Evolutionary conservation across 2,113 vertebrate genomes (phyloP), one percentile per base, ranked within the genome.

Genomic region (Mesitornis unicolor): DNA sequence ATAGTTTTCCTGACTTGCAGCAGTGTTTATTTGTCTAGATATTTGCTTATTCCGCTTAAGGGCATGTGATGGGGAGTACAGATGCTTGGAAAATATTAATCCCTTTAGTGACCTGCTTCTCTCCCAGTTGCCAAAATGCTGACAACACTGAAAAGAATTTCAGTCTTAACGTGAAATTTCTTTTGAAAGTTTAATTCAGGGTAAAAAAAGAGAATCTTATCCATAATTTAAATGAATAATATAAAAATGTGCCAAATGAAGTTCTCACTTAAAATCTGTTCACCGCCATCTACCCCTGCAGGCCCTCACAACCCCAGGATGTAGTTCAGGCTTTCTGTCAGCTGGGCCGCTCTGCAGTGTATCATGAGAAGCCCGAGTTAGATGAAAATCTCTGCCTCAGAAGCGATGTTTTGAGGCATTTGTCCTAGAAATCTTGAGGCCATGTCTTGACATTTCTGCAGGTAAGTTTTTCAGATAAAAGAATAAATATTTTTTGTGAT

Each of bases 131-230:
- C 25, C 25, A 26, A 67, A 73, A 60, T 61, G 45, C 31, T 88
- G 53, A 88, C 69, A 74, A 33, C 11, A 59, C 25, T 11, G 33
- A 71, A 47, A 67, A 91, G 13, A 78, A 64, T 81, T 70, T 60
- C 7, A 26, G 18, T 53, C 59, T 53, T 69, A 16, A 54, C 2
- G 77, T 65, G 13, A 71, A 57, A 75, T 40, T 40, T 36, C 4
- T 28, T 48, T 50, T 63, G 36, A 7, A 53, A 43, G 7, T 31
- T 68, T 45, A 53, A 29, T 67, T 71, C 0, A 0, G 20, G 38
- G 2, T 51, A 5, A 42, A 33, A 1, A 3, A 24, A 25, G 6
- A n/a, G 4, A 10, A 50, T 33, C 3, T 8, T 63, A 31, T 47
- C 7, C 3, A 12, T 42, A 11, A 4, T 28, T 60, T 11, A 21